Percentiles rank a stretch among this genome's conserved stretches.
Conservation (phyloP, 2,888 invertebrate genomes). For the Leucophora obtusa region DNA sequence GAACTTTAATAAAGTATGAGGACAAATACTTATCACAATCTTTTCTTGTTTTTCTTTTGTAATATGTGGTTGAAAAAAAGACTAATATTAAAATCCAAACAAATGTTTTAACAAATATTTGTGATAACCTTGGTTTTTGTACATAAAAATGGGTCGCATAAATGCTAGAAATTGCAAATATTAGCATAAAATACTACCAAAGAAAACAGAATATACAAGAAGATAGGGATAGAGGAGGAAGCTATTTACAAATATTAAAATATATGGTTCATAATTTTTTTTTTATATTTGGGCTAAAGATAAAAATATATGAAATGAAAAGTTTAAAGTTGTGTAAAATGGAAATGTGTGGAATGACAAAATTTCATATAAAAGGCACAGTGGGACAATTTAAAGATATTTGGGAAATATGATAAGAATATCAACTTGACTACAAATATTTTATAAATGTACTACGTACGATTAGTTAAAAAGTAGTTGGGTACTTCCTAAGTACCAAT, state of each 20-base stretch:
- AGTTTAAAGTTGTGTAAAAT: neutral
- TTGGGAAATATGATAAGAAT: too few relatives aligned
- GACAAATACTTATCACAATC: neutral
- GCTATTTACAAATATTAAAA: neutral
- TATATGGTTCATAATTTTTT: neutral
- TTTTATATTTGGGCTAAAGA: neutral
- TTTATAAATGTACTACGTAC: too few relatives aligned
- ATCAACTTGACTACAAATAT: too few relatives aligned
- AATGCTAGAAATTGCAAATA: neutral
- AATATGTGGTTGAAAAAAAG: neutral
- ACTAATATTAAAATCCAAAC: neutral
- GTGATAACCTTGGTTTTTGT: neutral
- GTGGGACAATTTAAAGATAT: too few relatives aligned
- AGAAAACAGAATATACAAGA: neutral
- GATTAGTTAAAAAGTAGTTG: too few relatives aligned
- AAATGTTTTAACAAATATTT: neutral
- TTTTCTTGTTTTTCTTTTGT: neutral
- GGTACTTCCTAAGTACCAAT: too few relatives aligned
- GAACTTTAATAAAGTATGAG: neutral
- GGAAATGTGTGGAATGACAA: neutral
- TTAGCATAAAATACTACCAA: neutral
- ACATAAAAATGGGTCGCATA: neutral
- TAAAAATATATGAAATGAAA: neutral
- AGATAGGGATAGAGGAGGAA: neutral
- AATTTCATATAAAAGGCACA: too few relatives aligned